These are phyloP conservation scores for Leptinotarsa undecemlineata DNA, from an alignment of 1,140 invertebrate genomes.

Conservation along the genomic window DNA sequence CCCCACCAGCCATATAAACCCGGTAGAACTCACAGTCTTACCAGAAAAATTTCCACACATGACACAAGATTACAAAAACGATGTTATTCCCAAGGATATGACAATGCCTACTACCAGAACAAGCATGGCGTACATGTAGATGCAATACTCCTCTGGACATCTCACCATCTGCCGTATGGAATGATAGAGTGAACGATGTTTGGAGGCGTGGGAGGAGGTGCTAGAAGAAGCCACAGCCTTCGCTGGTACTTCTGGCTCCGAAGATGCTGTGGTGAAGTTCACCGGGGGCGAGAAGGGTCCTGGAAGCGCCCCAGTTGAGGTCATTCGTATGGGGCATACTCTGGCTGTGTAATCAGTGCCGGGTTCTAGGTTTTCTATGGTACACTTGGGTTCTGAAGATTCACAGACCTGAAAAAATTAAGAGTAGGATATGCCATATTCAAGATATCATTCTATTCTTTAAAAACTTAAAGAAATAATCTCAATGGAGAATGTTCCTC, in stretches of 20 bases:
- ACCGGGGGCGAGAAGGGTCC: slow-evolving; percentile 69
- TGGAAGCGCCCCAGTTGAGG: slow-evolving; percentile 60
- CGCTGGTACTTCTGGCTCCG: slow-evolving; percentile 48
- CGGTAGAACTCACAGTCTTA: background rate
- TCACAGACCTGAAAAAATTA: slow-evolving; percentile 66
- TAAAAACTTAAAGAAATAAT: too few relatives aligned
- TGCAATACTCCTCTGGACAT: slow-evolving; percentile 68
- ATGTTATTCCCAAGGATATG: slow-evolving; percentile 58
- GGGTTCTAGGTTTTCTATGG: slow-evolving; percentile 68
- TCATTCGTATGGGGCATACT: slow-evolving; percentile 72
- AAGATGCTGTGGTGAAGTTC: slow-evolving; percentile 59
- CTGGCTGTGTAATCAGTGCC: slow-evolving; percentile 73
- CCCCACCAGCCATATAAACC: background rate
- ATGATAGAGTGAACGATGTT: slow-evolving; percentile 41
- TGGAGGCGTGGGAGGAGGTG: slow-evolving; percentile 34
- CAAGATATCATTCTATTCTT: too few relatives aligned
- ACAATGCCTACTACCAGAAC: slow-evolving; percentile 68
- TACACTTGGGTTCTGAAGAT: slow-evolving; percentile 67
- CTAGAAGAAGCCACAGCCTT: slow-evolving; percentile 42
- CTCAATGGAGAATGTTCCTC: too few relatives aligned
- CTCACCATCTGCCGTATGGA: slow-evolving; percentile 54
- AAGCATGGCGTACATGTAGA: slow-evolving; percentile 64
- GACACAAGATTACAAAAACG: slow-evolving; percentile 38
- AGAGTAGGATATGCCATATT: background rate
- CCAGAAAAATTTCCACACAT: background rate